Percentiles rank a stretch among this genome's conserved stretches.
phyloP scores from a whole-genome alignment of 2,113 vertebrate species.

The Chaenocephalus aceratus region DNA sequence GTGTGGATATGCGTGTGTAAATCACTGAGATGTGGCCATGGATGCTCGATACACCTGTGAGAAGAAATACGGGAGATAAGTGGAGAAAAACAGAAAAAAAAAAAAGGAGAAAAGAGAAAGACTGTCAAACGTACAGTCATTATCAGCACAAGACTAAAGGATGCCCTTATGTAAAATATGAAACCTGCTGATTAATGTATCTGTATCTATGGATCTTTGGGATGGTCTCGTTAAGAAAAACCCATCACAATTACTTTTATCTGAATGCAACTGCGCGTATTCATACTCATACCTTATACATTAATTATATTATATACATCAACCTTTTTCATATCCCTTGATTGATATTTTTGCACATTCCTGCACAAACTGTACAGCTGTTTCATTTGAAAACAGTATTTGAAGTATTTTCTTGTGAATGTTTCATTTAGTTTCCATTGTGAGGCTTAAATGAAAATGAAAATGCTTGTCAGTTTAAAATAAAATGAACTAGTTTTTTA shows the following conservation, averaged over 20 bases:
- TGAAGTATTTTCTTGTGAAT: too few species aligned
- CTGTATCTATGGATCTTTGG: not conserved
- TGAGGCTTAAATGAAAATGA: too few species aligned
- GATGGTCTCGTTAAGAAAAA: not conserved
- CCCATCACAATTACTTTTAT: not conserved
- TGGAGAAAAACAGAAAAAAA: not conserved
- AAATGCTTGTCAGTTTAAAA: too few species aligned
- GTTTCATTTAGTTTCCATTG: too few species aligned
- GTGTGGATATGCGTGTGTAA: not conserved
- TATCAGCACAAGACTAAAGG: not conserved
- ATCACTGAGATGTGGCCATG: slow-evolving; percentile 94
- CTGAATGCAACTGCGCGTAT: too few species aligned
- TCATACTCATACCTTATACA: too few species aligned
- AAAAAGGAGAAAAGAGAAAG: not conserved
- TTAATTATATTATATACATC: too few species aligned
- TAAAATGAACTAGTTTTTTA: too few species aligned
- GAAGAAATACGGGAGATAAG: not conserved
- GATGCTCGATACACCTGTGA: slow-evolving; percentile 87
- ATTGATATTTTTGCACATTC: too few species aligned
- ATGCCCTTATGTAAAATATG: not conserved
- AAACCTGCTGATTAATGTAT: not conserved
- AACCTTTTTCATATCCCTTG: too few species aligned
- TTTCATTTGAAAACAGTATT: too few species aligned
- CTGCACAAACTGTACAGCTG: too few species aligned
- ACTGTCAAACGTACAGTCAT: not conserved